phyloP scores from a whole-genome alignment of 2,797 vertebrate species.

The Peromyscus melanophrys region DNA sequence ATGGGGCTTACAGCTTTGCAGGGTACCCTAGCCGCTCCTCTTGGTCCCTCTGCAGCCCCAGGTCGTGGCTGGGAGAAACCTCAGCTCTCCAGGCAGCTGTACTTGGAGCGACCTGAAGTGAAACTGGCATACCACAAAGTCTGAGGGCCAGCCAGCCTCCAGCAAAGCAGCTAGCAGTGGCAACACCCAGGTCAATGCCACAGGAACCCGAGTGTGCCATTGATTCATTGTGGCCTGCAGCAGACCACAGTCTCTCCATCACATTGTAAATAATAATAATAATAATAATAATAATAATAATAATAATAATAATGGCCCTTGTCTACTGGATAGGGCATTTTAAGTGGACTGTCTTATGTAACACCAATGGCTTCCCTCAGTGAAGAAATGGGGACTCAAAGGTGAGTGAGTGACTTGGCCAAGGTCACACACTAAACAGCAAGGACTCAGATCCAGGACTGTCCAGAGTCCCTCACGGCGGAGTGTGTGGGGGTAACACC shows the following conservation, averaged over 20 bases:
- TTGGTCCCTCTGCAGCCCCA: not conserved
- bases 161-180: too few species aligned
- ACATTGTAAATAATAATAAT: not conserved
- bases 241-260: not conserved
- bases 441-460: not conserved
- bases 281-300: not conserved
- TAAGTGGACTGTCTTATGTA: not conserved
- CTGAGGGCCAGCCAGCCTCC: not conserved
- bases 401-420: not conserved
- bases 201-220: fast-evolving
- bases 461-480: not conserved
- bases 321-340: too few species aligned
- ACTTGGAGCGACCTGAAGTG: not conserved
- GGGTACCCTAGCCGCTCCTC: not conserved
- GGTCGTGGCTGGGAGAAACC: not conserved
- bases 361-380: not conserved
- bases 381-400: not conserved
- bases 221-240: not conserved
- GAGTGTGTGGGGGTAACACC: not conserved
- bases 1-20: not conserved
- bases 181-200: not conserved
- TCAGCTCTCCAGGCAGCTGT: not conserved
- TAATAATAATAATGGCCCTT: not conserved
- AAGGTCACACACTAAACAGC: not conserved
- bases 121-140: not conserved